Evolutionary conservation across 2,888 invertebrate genomes (phyloP).

Genomic region (Thereva nobilitata): DNA sequence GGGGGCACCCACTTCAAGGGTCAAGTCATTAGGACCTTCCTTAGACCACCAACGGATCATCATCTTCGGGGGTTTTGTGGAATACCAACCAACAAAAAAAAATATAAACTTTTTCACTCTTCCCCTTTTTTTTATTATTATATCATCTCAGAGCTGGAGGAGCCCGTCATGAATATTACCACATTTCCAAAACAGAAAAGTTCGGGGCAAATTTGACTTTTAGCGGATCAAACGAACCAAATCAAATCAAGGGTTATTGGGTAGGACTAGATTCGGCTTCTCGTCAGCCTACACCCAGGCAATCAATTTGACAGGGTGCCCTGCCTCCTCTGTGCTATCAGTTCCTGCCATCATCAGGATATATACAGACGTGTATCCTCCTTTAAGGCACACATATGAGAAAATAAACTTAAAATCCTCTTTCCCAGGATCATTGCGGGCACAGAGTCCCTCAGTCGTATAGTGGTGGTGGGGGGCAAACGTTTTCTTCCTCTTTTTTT

Average conservation of each 20-base stretch:
- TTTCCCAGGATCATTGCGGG: no score
- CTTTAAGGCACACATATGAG: no score
- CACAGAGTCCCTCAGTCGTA: neutral
- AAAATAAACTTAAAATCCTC: no score
- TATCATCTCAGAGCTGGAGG: neutral
- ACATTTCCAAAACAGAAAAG: neutral
- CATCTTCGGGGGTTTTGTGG: neutral
- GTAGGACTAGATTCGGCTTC: constrained; percentile 38
- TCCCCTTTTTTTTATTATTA: no score
- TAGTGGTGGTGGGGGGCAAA: neutral
- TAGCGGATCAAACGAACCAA: constrained; percentile 35
- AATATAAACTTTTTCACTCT: no score
- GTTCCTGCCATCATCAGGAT: neutral
- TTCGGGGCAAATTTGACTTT: constrained; percentile 7
- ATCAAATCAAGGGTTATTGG: constrained; percentile 41
- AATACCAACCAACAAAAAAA: no score
- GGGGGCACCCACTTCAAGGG: constrained; percentile 13
- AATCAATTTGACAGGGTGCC: constrained; percentile 22
- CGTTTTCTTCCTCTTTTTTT: neutral
- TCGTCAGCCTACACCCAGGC: constrained; percentile 29
- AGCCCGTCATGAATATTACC: neutral
- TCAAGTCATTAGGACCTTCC: constrained; percentile 26
- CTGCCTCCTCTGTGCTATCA: constrained; percentile 6
- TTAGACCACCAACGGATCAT: neutral
- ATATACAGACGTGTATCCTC: constrained; percentile 5